phyloP scores from a whole-genome alignment of 2,113 vertebrate species.

The Galbula dea region DNA sequence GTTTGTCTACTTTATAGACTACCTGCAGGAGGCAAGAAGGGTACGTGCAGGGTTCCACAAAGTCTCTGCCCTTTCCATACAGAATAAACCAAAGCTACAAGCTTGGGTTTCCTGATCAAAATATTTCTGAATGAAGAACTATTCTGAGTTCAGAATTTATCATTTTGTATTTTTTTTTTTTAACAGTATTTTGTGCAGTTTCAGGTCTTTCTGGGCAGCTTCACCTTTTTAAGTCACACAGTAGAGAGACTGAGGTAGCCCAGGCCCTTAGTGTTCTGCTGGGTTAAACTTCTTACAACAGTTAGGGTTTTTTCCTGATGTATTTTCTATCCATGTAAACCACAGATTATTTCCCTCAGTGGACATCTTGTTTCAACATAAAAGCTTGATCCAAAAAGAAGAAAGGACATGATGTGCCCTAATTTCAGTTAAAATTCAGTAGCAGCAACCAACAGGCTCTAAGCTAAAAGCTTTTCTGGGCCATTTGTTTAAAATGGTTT shows the following conservation, averaged over 20 bases:
- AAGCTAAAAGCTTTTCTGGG: not conserved
- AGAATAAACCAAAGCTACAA: too few relatives aligned
- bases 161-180: too few relatives aligned
- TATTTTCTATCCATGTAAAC: not conserved
- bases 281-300: not conserved
- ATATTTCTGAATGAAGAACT: not conserved
- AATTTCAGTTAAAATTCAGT: not conserved
- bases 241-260: not conserved
- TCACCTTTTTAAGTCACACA: not conserved
- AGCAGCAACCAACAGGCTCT: not conserved
- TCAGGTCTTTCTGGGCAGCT: not conserved
- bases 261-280: not conserved
- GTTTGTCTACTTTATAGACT: not conserved
- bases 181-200: not conserved
- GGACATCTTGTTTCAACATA: not conserved
- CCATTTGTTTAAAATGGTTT: not conserved
- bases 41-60: not conserved
- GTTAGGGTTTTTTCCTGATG: not conserved
- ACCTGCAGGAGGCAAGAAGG: not conserved
- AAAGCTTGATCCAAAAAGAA: not conserved
- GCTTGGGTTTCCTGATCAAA: not conserved
- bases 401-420: not conserved
- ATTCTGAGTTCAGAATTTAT: not conserved
- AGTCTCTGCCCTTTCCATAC: not conserved
- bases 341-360: not conserved